Percentiles rank a stretch among this genome's conserved stretches.
These are phyloP conservation scores for Drosophila incognita DNA, from an alignment of 2,888 invertebrate species.

Conservation along the genomic window DNA sequence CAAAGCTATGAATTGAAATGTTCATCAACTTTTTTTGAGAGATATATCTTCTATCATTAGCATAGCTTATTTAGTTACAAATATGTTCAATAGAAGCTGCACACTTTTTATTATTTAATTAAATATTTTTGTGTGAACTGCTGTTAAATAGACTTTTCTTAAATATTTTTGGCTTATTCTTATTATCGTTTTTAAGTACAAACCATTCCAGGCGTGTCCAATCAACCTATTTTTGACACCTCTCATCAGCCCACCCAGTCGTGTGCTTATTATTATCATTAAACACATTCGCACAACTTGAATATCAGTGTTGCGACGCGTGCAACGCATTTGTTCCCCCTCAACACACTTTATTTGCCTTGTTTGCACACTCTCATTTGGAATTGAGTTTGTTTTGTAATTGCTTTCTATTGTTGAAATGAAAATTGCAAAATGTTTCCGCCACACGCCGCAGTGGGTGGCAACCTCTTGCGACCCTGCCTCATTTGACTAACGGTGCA, in stretches of 20 bases:
- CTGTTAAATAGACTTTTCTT: background rate
- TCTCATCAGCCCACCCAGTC: conserved; percentile 38
- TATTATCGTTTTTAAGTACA: background rate
- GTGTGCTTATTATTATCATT: conserved; percentile 42
- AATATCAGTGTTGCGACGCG: conserved; percentile 13
- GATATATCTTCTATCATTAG: background rate
- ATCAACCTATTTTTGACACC: conserved; percentile 58
- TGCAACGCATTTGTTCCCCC: conserved; percentile 11
- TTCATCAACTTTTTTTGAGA: background rate
- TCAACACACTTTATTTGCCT: conserved; percentile 63
- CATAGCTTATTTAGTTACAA: background rate
- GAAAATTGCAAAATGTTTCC: conserved; percentile 75
- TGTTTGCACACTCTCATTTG: conserved; percentile 75
- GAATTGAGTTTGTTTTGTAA: conserved; percentile 75
- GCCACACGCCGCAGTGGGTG: conserved; percentile 22
- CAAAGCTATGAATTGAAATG: background rate
- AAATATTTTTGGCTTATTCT: background rate
- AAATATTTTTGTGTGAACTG: background rate
- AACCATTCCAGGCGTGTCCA: conserved; percentile 49
- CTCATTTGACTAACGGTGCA: conserved; percentile 69
- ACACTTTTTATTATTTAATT: background rate
- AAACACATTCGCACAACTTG: background rate
- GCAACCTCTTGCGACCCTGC: background rate
- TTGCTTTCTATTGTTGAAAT: conserved; percentile 76
- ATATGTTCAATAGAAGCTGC: background rate